Conservation (phyloP, 2,797 vertebrate species). For the Myripristis jacobus region DNA sequence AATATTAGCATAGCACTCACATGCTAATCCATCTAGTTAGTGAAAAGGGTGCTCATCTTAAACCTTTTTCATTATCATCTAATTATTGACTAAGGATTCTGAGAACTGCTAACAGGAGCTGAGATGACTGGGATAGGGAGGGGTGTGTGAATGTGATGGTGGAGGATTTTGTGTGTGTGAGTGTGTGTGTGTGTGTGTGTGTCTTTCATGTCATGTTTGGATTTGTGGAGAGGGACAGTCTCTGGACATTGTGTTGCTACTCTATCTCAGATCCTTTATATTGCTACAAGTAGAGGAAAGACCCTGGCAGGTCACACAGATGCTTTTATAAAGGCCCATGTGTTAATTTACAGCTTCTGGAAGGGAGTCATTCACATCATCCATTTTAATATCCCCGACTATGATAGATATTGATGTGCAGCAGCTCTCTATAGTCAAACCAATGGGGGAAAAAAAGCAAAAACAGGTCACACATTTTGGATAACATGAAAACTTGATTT, state of each 20-base stretch:
- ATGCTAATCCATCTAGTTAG: slow-evolving; percentile 78
- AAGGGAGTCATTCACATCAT: not conserved
- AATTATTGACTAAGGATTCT: slow-evolving; percentile 83
- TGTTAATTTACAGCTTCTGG: slow-evolving; percentile 66
- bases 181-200: slow-evolving; percentile 22
- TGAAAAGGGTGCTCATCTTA: slow-evolving; percentile 74
- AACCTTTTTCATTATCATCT: slow-evolving; percentile 82
- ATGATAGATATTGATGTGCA: slow-evolving; percentile 50
- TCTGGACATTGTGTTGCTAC: slow-evolving; percentile 67
- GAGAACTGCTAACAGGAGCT: slow-evolving; percentile 69
- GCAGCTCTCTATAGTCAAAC: slow-evolving; percentile 29
- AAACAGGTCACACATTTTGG: slow-evolving; percentile 19
- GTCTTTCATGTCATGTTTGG: slow-evolving; percentile 43
- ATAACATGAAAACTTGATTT: not conserved
- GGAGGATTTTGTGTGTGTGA: slow-evolving; percentile 29
- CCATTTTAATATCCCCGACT: slow-evolving; percentile 19
- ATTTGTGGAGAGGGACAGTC: slow-evolving; percentile 68
- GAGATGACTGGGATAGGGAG: slow-evolving; percentile 37
- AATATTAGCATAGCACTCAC: slow-evolving; percentile 80
- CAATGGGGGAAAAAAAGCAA: slow-evolving; percentile 6
- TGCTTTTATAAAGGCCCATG: slow-evolving; percentile 51
- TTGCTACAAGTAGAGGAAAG: slow-evolving; percentile 63
- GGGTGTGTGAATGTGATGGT: slow-evolving; percentile 27
- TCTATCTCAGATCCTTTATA: slow-evolving; percentile 64
- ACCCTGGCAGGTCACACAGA: slow-evolving; percentile 71